Evolutionary conservation across 2,888 invertebrate species (phyloP), one percentile per base, ranked within the genome.

Genomic region (Andrena haemorrhoa): DNA sequence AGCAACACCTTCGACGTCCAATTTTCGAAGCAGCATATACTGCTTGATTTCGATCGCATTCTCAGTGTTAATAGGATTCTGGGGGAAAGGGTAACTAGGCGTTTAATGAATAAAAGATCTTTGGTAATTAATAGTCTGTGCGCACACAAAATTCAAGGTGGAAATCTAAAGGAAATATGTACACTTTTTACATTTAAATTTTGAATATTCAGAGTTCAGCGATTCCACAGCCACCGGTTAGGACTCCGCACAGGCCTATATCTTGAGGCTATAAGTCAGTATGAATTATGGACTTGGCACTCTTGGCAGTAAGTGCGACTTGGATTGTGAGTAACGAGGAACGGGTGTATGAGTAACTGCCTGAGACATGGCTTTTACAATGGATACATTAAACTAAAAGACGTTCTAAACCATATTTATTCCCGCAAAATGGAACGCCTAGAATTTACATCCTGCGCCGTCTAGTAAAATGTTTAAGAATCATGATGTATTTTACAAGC

Each of bases 231-330:
- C 5, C 26, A 70, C 26, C n/a, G 51, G 41, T 75, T 63, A 53
- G 63, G 53, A 12, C 10, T n/a, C n/a, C 31, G 35, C 63, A 23
- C 41, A 7, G 41, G 23, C 41, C 73, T 63, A 23, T 20, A 63
- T 31, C 53, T 53, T n/a, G 29, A 2, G 51, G 29, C 73, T 20
- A 33, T 72, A 72, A 53, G 53, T 73, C 63, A 72, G 20, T 49
- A 16, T 72, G 53, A 72, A 75, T 73, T 63, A 73, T 73, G 53
- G 72, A 75, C 61, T 63, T 63, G 8, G 61, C 66, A 51, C 29
- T 66, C 60, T 53, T 63, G 8, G 53, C 66, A 51, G 51, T 68
- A 51, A 51, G 66, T 23, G 12, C 16, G 53, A 68, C 66, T 68
- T 23, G 33, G 51, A 51, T 51, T 23, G 41, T 29, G 58, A 70